Evolutionary conservation across 2,113 vertebrate genomes (phyloP), one percentile per base, ranked within the genome.

Genomic region (Sceloporus undulatus): DNA sequence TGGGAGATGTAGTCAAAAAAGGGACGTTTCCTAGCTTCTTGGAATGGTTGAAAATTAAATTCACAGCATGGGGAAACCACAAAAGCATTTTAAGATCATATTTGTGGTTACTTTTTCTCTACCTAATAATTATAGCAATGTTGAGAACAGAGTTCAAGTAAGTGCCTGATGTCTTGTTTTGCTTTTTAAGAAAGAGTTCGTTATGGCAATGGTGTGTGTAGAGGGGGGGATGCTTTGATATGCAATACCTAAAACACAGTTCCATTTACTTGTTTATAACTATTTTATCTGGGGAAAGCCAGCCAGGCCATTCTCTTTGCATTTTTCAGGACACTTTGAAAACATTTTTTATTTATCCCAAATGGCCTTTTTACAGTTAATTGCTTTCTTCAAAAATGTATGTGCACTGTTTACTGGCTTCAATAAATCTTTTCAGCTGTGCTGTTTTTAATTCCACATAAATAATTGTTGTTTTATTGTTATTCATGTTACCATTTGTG

Each of bases 91-190:
- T 77, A 27, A 76, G 54, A 76, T 10, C 59, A 42, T 65, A 75
- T 84, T 76, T 85, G 59, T 77, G 59, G 73, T 62, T 76, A 18
- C 23, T 42, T 4, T 42, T 62, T 65, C 25, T 76, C 54, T 85
- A 76, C 70, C 29, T 74, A 56, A 84, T 76, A 85, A 76, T 85
- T 76, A 85, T 77, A 76, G 73, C 73, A 85, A 76, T 85, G 23
- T 85, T 75, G 62, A 85, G 73, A 85, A 25, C 25, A 62, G 1
- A 48, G 54, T 25, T 77, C 73, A 85, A 40, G 40, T 59, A 73
- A 54, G n/a, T 84, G 82, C 48, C 40, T 68, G 34, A 13, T 73
- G 77, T 74, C 52, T 80, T 52, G 27, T 48, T 70, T 83, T 68
- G 19, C 25, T 79, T 79, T 73, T 84, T 21, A 84, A 74, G 48